Conservation (phyloP, 2,888 invertebrate species). For the Drosophila atripex region DNA sequence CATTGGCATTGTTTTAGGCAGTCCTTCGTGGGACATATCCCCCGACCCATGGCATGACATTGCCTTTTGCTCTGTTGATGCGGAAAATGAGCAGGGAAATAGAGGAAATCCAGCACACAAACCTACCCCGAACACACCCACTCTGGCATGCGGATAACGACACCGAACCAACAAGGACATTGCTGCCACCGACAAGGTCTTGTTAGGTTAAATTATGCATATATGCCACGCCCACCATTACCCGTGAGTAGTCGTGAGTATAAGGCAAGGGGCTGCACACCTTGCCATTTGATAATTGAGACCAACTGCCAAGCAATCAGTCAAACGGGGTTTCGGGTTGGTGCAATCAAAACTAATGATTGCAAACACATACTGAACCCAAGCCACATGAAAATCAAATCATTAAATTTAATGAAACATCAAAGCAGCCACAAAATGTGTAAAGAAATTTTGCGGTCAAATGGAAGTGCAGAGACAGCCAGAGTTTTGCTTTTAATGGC, state of each 20-base stretch:
- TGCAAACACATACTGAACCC: conserved; percentile 12
- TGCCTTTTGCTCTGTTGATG: conserved; percentile 72
- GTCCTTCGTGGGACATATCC: conserved; percentile 12
- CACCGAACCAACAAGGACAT: conserved; percentile 55
- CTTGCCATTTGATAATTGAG: conserved; percentile 45
- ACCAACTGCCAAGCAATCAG: conserved; percentile 12
- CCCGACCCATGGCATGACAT: conserved; percentile 41
- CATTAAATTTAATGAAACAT: conserved; percentile 19
- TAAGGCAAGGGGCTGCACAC: conserved; percentile 27
- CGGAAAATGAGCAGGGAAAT: conserved; percentile 75
- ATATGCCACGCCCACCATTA: conserved; percentile 57
- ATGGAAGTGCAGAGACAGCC: conserved; percentile 19
- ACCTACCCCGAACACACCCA: conserved; percentile 6
- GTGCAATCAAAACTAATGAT: conserved; percentile 26
- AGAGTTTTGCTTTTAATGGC: conserved; percentile 4
- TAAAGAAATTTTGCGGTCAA: conserved; percentile 28
- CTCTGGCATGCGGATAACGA: conserved; percentile 31
- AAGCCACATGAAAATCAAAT: conserved; percentile 25
- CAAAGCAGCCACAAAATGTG: conserved; percentile 31
- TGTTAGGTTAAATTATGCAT: conserved; percentile 77
- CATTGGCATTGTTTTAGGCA: conserved; percentile 67
- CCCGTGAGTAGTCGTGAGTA: background rate
- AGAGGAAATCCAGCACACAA: conserved; percentile 39
- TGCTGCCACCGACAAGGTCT: conserved; percentile 61
- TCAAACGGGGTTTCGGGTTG: conserved; percentile 1